Evolutionary conservation across 2,113 vertebrate species (phyloP), one percentile per base, ranked within the genome.

Genomic region (Dermatemys mawii): DNA sequence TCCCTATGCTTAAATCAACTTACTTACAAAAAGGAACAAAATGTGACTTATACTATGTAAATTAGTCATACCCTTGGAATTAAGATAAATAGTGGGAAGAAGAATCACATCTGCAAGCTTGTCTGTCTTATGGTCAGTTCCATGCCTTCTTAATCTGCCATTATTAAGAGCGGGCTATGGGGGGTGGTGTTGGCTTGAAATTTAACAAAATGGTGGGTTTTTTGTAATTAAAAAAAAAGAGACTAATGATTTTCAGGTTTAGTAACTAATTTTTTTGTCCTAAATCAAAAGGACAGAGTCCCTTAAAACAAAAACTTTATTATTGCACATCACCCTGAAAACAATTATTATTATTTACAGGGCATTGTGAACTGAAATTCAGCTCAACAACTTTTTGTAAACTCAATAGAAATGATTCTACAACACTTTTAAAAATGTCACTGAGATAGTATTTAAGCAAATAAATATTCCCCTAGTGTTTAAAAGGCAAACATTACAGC

Each of bases 381-480:
- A 86, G 51, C 13, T n/a, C 24, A 7, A 12, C 26, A 5, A 35
- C 3, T 70, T 70, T 70, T n/a, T 38, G 17, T 70, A 38, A 70
- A 70, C 12, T 60, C 55, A 60, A 32, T 32, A 60, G 11, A 60
- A 60, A 32, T 32, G 12, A 57, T 57, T 57, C 55, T 8, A 9
- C 53, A 54, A 63, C 32, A 63, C 57, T 26, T 55, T 60, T 60
- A 35, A 60, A 60, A 60, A 5, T 17, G 49, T 46, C 38, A 73
- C 44, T 38, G 63, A 1, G 8, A 26, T 63, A 5, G 55, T 0
- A 13, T 7, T 41, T 0, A 38, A 44, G 2, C 32, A 73, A 24
- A 9, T 0, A 17, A 5, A 1, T 0, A 27, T 11, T 86, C 26
- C 24, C 1, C 46, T 89, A 2, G 19, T 26, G 11, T 29, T 0